Base-by-base conservation (phyloP, 2,797 vertebrate genomes). In the Gorsachius magnificus region DNA sequence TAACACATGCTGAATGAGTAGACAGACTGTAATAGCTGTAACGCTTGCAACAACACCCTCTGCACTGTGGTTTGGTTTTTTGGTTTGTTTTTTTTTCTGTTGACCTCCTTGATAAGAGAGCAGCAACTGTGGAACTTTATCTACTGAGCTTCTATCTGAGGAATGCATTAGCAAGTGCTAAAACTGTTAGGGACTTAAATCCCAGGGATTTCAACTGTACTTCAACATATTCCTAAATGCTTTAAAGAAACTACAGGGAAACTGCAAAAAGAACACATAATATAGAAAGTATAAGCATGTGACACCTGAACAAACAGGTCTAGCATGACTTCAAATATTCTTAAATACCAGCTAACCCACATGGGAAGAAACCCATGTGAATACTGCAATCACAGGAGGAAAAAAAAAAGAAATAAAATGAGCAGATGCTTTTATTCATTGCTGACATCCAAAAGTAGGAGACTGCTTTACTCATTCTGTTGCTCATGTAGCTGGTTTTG, bases 351-450 rank as follows among this genome's bases (percentile, higher is more conserved):
- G 17, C 36, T 46, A 82, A 75, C 26, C 6, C 12, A 63, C 28
- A 4, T 35, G 7, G 15, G 17, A 50, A 11, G 38, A 63, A 82
- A 53, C 3, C 3, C 16, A 28, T 33, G 21, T 10, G 72, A 57
- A 6, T 10, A 65, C 15, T 3, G 58, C 43, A 89, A 14, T 1
- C 15, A 35, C 2, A 18, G 21, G 2, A 53, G 8, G 2, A 14
- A 35, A 63, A 57, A 29, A 26, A 16, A 43, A 43, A 17, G 11
- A 33, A 24, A 33, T 54, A 41, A 41, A n/a, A 11, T 8, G 0
- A 48, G 3, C 9, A 68, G 8, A 46, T 41, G 2, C 0, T 77
- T 71, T 86, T 5, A 13, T 74, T 50, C 24, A 29, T 18, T 77
- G 36, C 21, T 61, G 53, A 72, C 46, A 53, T 45, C 20, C 9